These are phyloP conservation scores for Papilio machaon DNA, from an alignment of 1,140 invertebrate species.

Conservation along the genomic window DNA sequence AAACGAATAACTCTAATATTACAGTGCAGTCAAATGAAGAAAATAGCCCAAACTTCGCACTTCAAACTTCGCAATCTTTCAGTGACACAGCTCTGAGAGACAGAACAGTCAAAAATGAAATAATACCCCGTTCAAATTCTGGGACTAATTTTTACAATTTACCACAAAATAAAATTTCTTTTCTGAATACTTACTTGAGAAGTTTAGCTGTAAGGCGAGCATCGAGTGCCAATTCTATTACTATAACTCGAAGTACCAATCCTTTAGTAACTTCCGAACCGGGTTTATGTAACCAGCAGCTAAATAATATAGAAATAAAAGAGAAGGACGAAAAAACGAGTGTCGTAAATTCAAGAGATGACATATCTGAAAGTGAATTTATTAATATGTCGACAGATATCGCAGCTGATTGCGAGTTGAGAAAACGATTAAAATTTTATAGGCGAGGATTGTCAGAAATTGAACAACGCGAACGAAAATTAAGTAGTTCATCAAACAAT, in stretches of 20 bases:
- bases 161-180: conserved; percentile 77
- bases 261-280: background rate
- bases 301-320: background rate
- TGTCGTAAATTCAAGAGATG: conserved; percentile 44
- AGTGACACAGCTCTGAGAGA: conserved; percentile 55
- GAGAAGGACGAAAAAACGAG: background rate
- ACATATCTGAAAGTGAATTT: conserved; percentile 69
- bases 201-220: conserved; percentile 72
- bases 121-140: conserved; percentile 66
- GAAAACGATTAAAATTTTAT: conserved; percentile 78
- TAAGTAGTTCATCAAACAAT: conserved; percentile 58
- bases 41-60: conserved; percentile 49
- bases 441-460: conserved; percentile 78
- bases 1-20: conserved; percentile 39
- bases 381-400: conserved; percentile 74
- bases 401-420: conserved; percentile 74
- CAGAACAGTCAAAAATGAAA: conserved; percentile 46
- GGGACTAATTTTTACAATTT: conserved; percentile 60
- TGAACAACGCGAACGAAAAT: conserved; percentile 59
- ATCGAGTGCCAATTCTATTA: conserved; percentile 73
- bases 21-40: conserved; percentile 51
- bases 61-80: conserved; percentile 74
- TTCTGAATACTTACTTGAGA: conserved; percentile 80
- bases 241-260: conserved; percentile 45
- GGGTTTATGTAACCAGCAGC: background rate